Evolutionary conservation across 2,113 vertebrate genomes (phyloP).

Genomic region (Melospiza melodia): DNA sequence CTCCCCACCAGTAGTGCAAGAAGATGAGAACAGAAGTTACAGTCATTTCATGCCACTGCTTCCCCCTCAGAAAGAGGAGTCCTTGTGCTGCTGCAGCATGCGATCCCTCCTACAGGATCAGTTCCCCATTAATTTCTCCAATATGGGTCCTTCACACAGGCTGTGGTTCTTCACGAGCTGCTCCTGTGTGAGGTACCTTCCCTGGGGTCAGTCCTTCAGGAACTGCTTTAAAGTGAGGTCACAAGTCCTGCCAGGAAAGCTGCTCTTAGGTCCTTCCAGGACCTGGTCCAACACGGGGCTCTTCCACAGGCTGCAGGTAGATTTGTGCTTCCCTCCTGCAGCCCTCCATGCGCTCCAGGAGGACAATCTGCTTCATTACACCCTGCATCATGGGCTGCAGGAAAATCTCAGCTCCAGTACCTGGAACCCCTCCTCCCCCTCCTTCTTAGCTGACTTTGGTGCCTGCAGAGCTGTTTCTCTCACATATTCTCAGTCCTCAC

Average conservation of each 20-base stretch:
- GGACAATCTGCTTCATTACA: not conserved
- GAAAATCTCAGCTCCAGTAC: not conserved
- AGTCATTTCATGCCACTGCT: not conserved
- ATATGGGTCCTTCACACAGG: not conserved
- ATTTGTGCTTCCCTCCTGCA: not conserved
- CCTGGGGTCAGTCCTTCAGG: not conserved
- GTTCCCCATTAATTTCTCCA: not conserved
- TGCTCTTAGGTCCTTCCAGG: not conserved
- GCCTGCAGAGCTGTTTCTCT: not conserved
- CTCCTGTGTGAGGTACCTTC: not conserved
- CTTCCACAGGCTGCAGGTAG: not conserved
- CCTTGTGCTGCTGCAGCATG: not conserved
- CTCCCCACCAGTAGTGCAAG: not conserved
- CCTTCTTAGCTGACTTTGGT: not conserved
- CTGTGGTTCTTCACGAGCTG: not conserved
- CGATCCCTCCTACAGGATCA: not conserved
- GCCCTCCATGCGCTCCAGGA: rapidly evolving
- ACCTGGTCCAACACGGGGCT: not conserved
- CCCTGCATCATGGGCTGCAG: not conserved
- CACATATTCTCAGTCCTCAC: not conserved
- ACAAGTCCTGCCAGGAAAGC: not conserved
- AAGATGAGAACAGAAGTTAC: not conserved
- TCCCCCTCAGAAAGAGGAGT: not conserved
- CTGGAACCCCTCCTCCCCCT: not conserved
- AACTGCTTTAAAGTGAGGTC: not conserved